phyloP scores from a whole-genome alignment of 2,797 vertebrate genomes.

The Lophotriccus pileatus region DNA sequence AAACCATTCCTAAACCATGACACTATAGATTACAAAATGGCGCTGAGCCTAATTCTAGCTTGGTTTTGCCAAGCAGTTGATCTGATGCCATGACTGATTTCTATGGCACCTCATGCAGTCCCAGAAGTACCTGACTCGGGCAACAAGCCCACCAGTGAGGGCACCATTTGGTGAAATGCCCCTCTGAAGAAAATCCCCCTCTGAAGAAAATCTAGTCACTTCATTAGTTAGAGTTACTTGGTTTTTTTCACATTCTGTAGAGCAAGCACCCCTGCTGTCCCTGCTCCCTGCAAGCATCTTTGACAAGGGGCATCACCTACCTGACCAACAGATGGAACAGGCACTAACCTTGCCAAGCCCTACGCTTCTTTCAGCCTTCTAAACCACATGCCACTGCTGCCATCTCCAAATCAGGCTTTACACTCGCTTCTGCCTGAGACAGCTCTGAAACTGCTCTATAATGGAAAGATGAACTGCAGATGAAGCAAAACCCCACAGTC shows the following conservation, averaged over 20 bases:
- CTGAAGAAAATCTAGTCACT: background rate
- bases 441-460: background rate
- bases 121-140: background rate
- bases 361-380: background rate
- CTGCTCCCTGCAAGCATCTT: background rate
- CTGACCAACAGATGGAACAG: background rate
- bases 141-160: background rate
- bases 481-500: background rate
- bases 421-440: background rate
- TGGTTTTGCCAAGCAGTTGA: background rate
- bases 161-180: background rate
- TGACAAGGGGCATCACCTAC: background rate
- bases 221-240: background rate
- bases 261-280: background rate
- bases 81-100: background rate
- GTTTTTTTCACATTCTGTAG: background rate
- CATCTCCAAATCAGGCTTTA: background rate
- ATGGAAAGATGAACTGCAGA: background rate
- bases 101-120: background rate
- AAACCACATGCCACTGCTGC: background rate
- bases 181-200: background rate
- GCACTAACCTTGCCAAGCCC: background rate
- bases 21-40: background rate
- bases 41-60: background rate
- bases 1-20: background rate